A percentile compares a stretch with the other conserved stretches of the same genome.
These are phyloP conservation scores for Suillia variegata DNA, from an alignment of 2,888 invertebrate species.

Conservation along the genomic window DNA sequence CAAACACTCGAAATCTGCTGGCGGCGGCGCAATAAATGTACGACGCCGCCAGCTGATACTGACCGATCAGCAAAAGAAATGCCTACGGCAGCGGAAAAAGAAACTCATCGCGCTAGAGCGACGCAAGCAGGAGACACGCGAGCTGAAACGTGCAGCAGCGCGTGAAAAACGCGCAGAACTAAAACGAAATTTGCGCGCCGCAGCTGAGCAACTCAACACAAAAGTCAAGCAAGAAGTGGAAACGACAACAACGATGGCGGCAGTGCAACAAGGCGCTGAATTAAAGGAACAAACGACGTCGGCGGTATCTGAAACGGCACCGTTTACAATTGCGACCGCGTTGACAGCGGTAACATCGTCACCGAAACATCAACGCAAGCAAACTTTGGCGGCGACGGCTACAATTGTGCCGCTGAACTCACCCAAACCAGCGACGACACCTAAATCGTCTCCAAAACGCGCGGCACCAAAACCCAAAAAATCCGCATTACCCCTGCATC, in stretches of 20 bases:
- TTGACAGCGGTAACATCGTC: not conserved
- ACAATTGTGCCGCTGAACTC: too few species aligned
- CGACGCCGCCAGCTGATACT: slow-evolving; percentile 53
- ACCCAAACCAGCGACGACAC: slow-evolving; percentile 34
- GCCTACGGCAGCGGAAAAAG: slow-evolving; percentile 44
- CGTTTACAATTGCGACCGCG: not conserved
- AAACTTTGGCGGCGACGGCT: not conserved
- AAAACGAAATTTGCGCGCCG: slow-evolving; percentile 21
- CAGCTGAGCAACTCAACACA: not conserved
- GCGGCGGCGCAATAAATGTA: slow-evolving; percentile 30
- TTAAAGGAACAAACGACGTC: slow-evolving; percentile 1
- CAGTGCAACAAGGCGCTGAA: not conserved
- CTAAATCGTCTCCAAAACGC: slow-evolving; percentile 46
- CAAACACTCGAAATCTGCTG: slow-evolving; percentile 38
- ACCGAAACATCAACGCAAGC: slow-evolving; percentile 9
- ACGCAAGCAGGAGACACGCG: slow-evolving; percentile 40
- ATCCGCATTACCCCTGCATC: slow-evolving; percentile 42
- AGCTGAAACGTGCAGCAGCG: slow-evolving; percentile 32
- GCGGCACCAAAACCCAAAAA: slow-evolving; percentile 41
- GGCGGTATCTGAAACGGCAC: not conserved
- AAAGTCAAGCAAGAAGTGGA: slow-evolving; percentile 17
- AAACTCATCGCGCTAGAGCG: slow-evolving; percentile 41
- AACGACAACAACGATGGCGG: not conserved
- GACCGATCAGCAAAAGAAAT: slow-evolving; percentile 54
- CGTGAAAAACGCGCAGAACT: slow-evolving; percentile 29